Base-by-base conservation (phyloP, 2,113 vertebrate genomes). In the Platichthys stellatus region DNA sequence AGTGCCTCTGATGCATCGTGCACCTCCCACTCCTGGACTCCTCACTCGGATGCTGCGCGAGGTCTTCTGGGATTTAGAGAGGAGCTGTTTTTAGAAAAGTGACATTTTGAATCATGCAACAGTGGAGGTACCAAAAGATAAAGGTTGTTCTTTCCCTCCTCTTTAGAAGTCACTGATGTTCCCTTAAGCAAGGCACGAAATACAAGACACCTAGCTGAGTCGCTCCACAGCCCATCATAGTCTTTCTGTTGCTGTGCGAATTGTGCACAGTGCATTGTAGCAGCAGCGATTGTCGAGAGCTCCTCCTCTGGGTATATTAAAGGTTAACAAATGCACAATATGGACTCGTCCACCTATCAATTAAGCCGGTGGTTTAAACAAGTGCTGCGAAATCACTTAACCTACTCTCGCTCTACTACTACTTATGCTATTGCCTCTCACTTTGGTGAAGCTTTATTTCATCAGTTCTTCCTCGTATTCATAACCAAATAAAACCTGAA, bases 281-380 rank as follows among this genome's bases (percentile, higher is more conserved):
- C 54, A 60, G 60, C 18, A 38, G 26, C 56, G 24, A 10, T 35
- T 53, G 13, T 73, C 21, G 61, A 11, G 45, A 5, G 13, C 18
- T 28, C 28, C 18, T 31, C 53, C 20, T 71, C 15, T 35, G 28
- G n/a, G 20, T 54, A 56, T 57, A 80, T 67, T 53, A 71, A 79
- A 87, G 69, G 66, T 78, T 69, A 69, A 70, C 12, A 69, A 49
- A 83, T 65, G 24, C 64, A 63, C 21, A 61, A 38, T 43, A 57
- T 57, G 69, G 66, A 53, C 17, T 24, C 26, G 24, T 75, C 57
- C 24, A 21, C 53, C 14, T 63, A 56, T 24, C 49, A 59, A 18
- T 78, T 61, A 74, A 15, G 2, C 18, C 18, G 0, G 2, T 10
- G 53, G 24, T 57, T 66, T 15, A 72, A 57, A 43, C 38, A 65